Conservation (phyloP, 1,140 invertebrate species). For the Aphelenchoides besseyi region DNA sequence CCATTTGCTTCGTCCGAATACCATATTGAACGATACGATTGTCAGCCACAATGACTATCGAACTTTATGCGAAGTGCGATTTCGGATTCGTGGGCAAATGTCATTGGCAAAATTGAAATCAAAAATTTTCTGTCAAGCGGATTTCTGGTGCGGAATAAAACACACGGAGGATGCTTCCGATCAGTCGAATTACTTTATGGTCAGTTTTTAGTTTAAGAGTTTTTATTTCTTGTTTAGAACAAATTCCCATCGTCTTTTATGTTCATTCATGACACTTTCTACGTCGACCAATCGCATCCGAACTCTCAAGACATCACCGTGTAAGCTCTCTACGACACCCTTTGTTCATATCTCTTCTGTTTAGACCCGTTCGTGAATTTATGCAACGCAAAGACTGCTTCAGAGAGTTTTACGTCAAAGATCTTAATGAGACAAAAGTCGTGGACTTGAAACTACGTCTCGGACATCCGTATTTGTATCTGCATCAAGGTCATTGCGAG, state of each 20-base stretch:
- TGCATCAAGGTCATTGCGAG: conserved; percentile 65
- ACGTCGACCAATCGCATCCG: conserved; percentile 62
- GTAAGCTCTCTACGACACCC: conserved; percentile 38
- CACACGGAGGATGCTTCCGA: conserved; percentile 57
- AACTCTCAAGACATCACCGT: conserved; percentile 62
- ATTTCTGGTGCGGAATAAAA: conserved; percentile 61
- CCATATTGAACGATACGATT: conserved; percentile 8
- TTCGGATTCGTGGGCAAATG: conserved; percentile 62
- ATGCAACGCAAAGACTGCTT: conserved; percentile 56
- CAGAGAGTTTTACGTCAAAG: conserved; percentile 47
- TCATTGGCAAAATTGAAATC: conserved; percentile 61
- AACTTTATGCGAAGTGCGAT: conserved; percentile 56
- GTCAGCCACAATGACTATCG: conserved; percentile 31
- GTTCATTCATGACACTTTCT: conserved; percentile 65
- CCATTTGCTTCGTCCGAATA: conserved; percentile 42
- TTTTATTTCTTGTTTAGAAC: conserved; percentile 55
- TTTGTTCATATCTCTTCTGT: neutral
- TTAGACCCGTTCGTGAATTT: conserved; percentile 59
- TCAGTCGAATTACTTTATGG: conserved; percentile 41
- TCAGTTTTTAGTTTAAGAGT: conserved; percentile 15
- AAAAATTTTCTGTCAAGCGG: conserved; percentile 62
- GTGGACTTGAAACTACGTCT: conserved; percentile 64
- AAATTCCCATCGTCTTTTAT: conserved; percentile 64
- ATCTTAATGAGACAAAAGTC: conserved; percentile 63
- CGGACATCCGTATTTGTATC: conserved; percentile 64